Base-by-base conservation (phyloP, 2,113 vertebrate species). In the Oostethus manadensis region DNA sequence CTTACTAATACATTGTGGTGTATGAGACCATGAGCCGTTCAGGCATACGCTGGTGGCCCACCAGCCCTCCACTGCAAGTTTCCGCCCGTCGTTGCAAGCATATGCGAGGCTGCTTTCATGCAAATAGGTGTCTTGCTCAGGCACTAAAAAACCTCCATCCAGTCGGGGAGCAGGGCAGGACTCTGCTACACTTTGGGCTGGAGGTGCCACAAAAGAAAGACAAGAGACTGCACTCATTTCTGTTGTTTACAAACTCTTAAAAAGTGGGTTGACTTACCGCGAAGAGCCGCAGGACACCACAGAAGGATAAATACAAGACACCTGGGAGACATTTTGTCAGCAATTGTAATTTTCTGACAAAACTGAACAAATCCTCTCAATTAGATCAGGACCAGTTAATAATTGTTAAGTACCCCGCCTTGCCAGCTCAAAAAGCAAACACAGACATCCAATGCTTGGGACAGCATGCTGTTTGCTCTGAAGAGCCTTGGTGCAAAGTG, bases 351-450 rank as follows among this genome's bases (percentile, higher is more conserved):
- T 20, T 10, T 40, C 47, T 26, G n/a, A 8, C 17, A 40, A 9
- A 49, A 50, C 46, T 22, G 17, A 62, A 23, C 1, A 4, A 20
- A 23, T 20, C 35, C 8, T 3, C 13, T 46, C 26, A 42, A 33
- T 62, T 5, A 56, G 8, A 55, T 46, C 53, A 35, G 40, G 42
- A 0, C 8, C 8, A 17, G 74, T 78, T 71, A 81, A 81, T 73
- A 8, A 82, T 79, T 79, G 45, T 14, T 40, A 1, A 48, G 22
- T 13, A 15, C 16, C 35, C 23, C 58, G 46, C 33, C 21, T 49
- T 29, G 3, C 58, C 51, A 47, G 47, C 35, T 56, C 33, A 48
- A 11, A 29, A 53, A 53, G 55, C 23, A 44, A 61, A 58, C 51
- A 60, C 20, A 38, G 29, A 54, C 18, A 14, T 40, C 53, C 14